Evolutionary conservation across 2,797 vertebrate species (phyloP).

Genomic region (Gymnoscopelus microlampas): DNA sequence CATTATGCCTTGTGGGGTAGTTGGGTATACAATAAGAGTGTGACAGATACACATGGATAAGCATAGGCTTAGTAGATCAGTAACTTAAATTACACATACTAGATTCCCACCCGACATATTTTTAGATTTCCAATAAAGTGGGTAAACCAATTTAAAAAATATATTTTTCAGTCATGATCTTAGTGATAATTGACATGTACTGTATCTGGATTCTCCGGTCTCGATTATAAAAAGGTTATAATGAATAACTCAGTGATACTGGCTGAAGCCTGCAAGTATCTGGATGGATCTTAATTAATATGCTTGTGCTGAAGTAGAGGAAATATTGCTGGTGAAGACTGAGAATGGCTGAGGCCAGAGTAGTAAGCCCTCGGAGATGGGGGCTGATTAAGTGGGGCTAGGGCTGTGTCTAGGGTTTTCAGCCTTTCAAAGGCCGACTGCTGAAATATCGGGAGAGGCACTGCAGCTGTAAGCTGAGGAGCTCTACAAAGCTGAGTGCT

Average conservation of each 20-base stretch:
- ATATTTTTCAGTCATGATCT: no score
- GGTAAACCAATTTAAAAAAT: neutral
- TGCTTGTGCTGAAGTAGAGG: no score
- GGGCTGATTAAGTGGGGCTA: no score
- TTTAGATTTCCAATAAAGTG: neutral
- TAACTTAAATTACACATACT: neutral
- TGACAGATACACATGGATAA: neutral
- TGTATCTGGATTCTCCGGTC: no score
- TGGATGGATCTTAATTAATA: no score
- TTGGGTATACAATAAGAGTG: neutral
- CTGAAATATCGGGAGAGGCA: slow-evolving; percentile 2
- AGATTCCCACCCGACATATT: no score
- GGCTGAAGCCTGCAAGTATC: neutral
- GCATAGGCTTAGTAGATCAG: neutral
- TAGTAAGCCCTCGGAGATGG: no score
- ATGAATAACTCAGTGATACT: neutral
- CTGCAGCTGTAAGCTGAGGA: slow-evolving; percentile 16
- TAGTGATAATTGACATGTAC: no score
- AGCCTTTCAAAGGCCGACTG: neutral
- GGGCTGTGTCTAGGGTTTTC: neutral
- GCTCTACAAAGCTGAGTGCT: slow-evolving; percentile 7
- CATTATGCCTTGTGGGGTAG: neutral
- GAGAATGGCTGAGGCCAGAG: no score
- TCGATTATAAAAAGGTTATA: no score
- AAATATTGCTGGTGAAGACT: no score